These are phyloP conservation scores for Rhopalosiphum padi DNA, from an alignment of 1,140 invertebrate species.

Conservation along the genomic window DNA sequence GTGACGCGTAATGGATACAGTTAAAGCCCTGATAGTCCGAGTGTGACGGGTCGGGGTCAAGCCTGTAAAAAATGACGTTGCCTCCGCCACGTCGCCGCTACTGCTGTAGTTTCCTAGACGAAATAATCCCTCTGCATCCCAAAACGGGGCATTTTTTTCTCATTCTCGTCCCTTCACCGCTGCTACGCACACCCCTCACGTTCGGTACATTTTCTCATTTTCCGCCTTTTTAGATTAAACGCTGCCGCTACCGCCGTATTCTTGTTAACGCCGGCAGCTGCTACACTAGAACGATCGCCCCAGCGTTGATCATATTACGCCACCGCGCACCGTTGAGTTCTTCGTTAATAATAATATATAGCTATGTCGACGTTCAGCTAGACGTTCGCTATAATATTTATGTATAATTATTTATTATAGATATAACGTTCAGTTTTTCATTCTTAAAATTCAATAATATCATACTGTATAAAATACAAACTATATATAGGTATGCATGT, in stretches of 20 bases:
- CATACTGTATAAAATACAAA: not conserved
- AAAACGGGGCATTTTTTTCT: slow-evolving; percentile 26
- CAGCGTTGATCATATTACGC: not conserved
- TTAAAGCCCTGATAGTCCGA: slow-evolving; percentile 28
- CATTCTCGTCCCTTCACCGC: too few species aligned
- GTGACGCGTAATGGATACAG: slow-evolving; percentile 55
- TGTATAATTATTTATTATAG: not conserved
- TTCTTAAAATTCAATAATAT: not conserved
- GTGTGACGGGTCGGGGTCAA: slow-evolving; percentile 54
- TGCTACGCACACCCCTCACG: too few species aligned
- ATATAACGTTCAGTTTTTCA: not conserved
- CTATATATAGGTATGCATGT: not conserved
- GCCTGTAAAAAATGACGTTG: slow-evolving; percentile 50
- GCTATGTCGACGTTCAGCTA: not conserved
- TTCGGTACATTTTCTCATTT: slow-evolving; percentile 30
- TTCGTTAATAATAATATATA: not conserved
- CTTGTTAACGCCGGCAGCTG: slow-evolving; percentile 17
- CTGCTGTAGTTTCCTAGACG: not conserved
- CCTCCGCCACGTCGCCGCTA: not conserved
- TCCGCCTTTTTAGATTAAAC: slow-evolving; percentile 39
- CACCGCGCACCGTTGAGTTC: not conserved
- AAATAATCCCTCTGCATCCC: slow-evolving; percentile 42
- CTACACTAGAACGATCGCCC: not conserved
- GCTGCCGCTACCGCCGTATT: not conserved
- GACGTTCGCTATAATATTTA: not conserved